Conservation (phyloP, 2,113 vertebrate species). For the Serinus canaria region DNA sequence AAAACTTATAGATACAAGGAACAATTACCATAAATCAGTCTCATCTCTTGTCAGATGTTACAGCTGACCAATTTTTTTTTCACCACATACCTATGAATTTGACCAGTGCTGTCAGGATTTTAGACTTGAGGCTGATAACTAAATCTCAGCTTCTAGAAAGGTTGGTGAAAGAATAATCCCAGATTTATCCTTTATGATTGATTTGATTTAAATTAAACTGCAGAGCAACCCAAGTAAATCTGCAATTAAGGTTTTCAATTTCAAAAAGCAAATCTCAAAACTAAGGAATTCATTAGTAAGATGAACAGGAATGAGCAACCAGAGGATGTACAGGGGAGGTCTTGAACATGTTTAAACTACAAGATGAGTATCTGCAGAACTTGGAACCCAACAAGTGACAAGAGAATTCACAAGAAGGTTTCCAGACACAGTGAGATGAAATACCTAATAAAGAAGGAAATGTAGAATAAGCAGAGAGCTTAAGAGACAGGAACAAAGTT, state of each 20-base stretch:
- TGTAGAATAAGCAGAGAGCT: constrained; percentile 15
- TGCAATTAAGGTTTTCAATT: constrained; percentile 35
- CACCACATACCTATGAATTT: background rate
- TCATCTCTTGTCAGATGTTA: background rate
- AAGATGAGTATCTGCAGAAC: constrained; percentile 11
- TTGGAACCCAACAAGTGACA: constrained; percentile 41
- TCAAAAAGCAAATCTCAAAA: constrained; percentile 49
- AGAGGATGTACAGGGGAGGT: background rate
- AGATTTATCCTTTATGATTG: constrained; percentile 19
- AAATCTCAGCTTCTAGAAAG: background rate
- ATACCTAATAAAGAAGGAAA: constrained; percentile 53
- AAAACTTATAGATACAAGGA: background rate
- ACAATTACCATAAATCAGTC: background rate
- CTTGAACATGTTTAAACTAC: constrained; percentile 45
- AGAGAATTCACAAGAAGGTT: constrained; percentile 42
- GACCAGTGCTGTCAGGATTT: background rate
- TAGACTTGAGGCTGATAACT: background rate
- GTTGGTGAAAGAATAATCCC: constrained; percentile 22
- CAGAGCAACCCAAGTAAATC: constrained; percentile 4
- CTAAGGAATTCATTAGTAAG: constrained; percentile 1
- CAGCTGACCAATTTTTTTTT: background rate
- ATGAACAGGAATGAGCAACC: background rate
- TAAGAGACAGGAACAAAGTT: constrained; percentile 5
- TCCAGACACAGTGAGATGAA: constrained; percentile 37
- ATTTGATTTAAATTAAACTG: constrained; percentile 27